Evolutionary conservation across 2,888 invertebrate genomes (phyloP), one percentile per base, ranked within the genome.

Genomic region (Drosophila merina): DNA sequence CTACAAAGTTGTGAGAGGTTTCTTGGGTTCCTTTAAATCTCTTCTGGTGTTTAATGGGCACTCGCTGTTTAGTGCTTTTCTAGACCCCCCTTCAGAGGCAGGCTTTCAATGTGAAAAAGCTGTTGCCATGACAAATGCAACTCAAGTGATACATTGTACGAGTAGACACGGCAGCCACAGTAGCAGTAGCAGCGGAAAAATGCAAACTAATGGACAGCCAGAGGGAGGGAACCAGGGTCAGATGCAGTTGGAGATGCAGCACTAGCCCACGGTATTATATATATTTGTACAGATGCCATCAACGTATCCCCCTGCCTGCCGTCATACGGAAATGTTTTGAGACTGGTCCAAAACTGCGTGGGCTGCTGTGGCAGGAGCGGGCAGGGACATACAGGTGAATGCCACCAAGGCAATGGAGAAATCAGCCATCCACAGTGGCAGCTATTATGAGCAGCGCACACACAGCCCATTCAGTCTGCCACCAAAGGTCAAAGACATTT

Each of bases 101-200:
- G 54, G 75, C 77, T 79, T 72, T 84, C 76, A 74, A 72, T 28
- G 28, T 6, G 1, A 20, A 20, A 20, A 77, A 73, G 66, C 72
- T 69, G 72, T 54, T 59, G 74, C 69, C 81, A 85, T 86, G 84
- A 83, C 83, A 88, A 83, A 86, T 88, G 79, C 88, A 88, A 88
- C 84, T 84, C 84, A 86, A 84, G 84, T 84, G 84, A 80, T 86
- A 86, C 76, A 84, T 88, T 86, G 87, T 84, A 56, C 54, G 20
- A 20, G 20, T 20, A 20, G 20, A 66, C 66, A 55, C 42, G 44
- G 72, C 62, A 60, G 50, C 12, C 38, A 48, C 47, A 50, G 44
- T 51, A 55, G 44, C 47, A 50, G 44, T 51, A 55, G 44, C 71
- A 49, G 64, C 82, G 75, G 44, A 20, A 44, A 77, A 63, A 28